Evolutionary conservation across 2,888 invertebrate genomes (phyloP), one percentile per base, ranked within the genome.

Genomic region (Cybosia mesomella): DNA sequence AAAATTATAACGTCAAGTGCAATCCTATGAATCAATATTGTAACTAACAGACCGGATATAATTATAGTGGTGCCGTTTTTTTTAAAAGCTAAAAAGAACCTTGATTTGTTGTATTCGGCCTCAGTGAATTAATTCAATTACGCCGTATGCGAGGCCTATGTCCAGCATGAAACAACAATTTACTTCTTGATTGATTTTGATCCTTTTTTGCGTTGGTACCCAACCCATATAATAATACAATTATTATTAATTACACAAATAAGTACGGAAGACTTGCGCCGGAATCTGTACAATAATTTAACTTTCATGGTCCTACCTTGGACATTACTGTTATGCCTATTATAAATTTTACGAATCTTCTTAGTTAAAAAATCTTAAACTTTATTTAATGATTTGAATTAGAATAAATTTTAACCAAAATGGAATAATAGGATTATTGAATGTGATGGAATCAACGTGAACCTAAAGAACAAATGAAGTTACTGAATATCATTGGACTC

Each of bases 291-390:
- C n/a, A 49, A 49, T 49, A 49, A 49, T 49, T 49, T 49, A 18
- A 49, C 49, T 49, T 49, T 49, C n/a, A 49, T 49, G 49, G n/a
- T 49, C 49, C 49, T 49, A n/a, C 5, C 2, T 28, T 49, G n/a
- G 49, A 49, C 49, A 49, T 49, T 49, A 49, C 49, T 49, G n/a
- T 49, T n/a, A 18, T 49, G n/a, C 49, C n/a, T n/a, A 49, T n/a
- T 18, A 49, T 7, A 49, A 9, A 9, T 49, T 5, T 49, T 2
- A 49, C n/a, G 49, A n/a, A n/a, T 49, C 8, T 8, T 7, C 49
- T 49, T n/a, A 49, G n/a, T 8, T n/a, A 49, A 49, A 43, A n/a
- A 49, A 49, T 49, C 49, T 49, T 18, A 9, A 18, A 49, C n/a
- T n/a, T n/a, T 49, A n/a, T n/a, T n/a, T n/a, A 43, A 49, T 49